phyloP scores from a whole-genome alignment of 1,140 invertebrate species.

The Dysdera silvatica region DNA sequence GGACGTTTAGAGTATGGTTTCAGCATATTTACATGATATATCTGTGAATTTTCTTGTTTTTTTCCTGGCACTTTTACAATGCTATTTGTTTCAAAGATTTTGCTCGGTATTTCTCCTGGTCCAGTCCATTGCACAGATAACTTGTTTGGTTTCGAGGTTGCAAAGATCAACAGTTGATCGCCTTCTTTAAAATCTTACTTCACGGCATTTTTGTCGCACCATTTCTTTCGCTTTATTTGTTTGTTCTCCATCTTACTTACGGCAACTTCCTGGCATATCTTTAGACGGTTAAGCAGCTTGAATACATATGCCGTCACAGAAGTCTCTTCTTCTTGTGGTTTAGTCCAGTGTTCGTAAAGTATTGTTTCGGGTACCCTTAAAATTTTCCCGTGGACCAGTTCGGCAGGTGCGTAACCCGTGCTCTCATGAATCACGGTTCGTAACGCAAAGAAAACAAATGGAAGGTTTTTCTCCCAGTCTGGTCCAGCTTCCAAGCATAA shows the following conservation, averaged over 20 bases:
- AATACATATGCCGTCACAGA: not conserved
- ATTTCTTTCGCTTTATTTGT: not conserved
- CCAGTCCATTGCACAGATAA: not conserved
- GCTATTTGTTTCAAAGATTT: not conserved
- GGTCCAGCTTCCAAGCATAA: not conserved
- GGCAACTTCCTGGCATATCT: not conserved
- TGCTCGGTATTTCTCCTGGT: not conserved
- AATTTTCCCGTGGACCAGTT: constrained; percentile 3
- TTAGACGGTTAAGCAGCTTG: not conserved
- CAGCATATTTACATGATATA: not conserved
- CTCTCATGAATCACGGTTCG: not conserved
- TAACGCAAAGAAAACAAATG: not conserved
- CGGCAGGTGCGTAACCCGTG: not conserved
- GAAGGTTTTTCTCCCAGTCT: not conserved
- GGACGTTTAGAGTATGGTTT: too few species aligned
- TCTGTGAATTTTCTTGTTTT: not conserved
- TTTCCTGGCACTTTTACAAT: not conserved
- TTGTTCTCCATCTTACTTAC: not conserved
- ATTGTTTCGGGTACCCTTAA: not conserved
- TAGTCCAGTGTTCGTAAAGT: not conserved
- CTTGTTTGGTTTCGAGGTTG: not conserved
- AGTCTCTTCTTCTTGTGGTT: not conserved
- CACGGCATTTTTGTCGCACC: not conserved
- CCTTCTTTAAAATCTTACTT: not conserved
- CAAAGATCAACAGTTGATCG: not conserved